phyloP scores from a whole-genome alignment of 2,888 invertebrate genomes.

The Stegophylla sp. region DNA sequence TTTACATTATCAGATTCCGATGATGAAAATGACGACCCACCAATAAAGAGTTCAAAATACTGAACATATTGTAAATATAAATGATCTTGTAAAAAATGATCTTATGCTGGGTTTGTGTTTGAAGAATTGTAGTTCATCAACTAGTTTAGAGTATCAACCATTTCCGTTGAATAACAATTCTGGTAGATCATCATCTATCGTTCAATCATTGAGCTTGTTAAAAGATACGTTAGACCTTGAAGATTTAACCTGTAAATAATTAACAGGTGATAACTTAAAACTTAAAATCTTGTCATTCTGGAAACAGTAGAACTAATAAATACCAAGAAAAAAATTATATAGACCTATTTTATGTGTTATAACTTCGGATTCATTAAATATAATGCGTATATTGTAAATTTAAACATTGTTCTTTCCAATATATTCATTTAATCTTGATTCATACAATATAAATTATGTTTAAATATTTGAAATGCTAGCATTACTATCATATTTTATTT shows the following conservation, averaged over 20 bases:
- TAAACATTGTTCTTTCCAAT: too few species aligned
- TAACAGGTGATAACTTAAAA: neutral
- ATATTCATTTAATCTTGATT: too few species aligned
- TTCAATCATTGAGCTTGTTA: neutral
- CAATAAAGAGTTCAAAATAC: too few species aligned
- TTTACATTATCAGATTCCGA: too few species aligned
- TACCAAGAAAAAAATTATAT: constrained; percentile 12
- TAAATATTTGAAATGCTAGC: too few species aligned
- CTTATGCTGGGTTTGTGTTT: constrained; percentile 44
- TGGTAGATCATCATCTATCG: neutral
- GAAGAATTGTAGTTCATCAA: constrained; percentile 31
- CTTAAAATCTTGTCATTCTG: neutral
- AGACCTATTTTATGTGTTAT: constrained; percentile 31
- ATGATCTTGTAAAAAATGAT: constrained; percentile 16
- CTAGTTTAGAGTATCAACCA: constrained; percentile 1
- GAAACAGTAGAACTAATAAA: neutral
- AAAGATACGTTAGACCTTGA: neutral
- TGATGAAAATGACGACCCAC: too few species aligned
- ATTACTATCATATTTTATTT: too few species aligned
- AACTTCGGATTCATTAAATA: constrained; percentile 40
- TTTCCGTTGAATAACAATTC: constrained; percentile 7
- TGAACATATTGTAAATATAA: constrained; percentile 3
- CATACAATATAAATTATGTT: too few species aligned
- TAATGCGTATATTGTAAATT: too few species aligned
- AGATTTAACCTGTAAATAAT: neutral